These are phyloP conservation scores for Gadus macrocephalus DNA, from an alignment of 2,113 vertebrate species.

Conservation along the genomic window DNA sequence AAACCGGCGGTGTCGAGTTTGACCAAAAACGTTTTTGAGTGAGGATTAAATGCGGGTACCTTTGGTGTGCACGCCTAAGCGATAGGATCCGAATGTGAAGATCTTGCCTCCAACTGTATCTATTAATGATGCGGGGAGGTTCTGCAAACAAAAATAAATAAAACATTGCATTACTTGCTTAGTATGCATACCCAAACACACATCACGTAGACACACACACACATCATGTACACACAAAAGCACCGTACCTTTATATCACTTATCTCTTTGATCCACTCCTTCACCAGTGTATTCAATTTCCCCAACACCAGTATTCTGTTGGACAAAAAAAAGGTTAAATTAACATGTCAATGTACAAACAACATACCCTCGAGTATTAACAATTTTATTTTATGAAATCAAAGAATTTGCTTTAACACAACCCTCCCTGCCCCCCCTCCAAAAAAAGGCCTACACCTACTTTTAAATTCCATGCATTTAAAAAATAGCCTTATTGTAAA, in stretches of 20 bases:
- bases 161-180: background rate
- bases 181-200: background rate
- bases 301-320: conserved; percentile 84
- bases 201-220: background rate
- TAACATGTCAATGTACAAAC: background rate
- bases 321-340: conserved; percentile 10
- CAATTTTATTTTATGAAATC: too few relatives aligned
- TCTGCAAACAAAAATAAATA: conserved; percentile 60
- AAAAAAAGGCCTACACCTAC: too few relatives aligned
- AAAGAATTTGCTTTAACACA: too few relatives aligned
- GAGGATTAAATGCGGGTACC: conserved; percentile 60
- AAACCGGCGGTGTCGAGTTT: too few relatives aligned
- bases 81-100: conserved; percentile 89
- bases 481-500: too few relatives aligned
- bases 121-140: conserved; percentile 83
- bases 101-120: conserved; percentile 88
- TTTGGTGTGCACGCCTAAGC: conserved; percentile 90
- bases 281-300: conserved; percentile 83
- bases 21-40: too few relatives aligned
- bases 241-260: conserved; percentile 82
- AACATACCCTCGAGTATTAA: too few relatives aligned
- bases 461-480: too few relatives aligned
- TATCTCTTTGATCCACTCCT: conserved; percentile 87
- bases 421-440: too few relatives aligned
- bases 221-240: background rate